These are phyloP conservation scores for Esox niger DNA, from an alignment of 2,113 vertebrate species.

Conservation along the genomic window DNA sequence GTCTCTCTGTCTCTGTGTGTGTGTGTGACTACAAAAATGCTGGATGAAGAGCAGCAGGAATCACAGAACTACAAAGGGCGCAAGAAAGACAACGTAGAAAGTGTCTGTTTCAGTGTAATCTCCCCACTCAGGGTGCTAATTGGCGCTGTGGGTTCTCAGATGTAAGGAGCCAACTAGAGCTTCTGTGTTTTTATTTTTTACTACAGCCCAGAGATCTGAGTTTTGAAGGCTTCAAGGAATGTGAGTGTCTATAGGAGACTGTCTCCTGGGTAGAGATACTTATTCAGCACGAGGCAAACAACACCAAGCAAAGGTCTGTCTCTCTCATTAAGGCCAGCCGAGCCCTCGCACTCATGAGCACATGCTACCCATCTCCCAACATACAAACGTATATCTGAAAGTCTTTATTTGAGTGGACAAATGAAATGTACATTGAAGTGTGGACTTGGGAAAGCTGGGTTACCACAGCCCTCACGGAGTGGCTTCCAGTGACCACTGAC, in stretches of 20 bases:
- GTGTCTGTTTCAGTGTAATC: background rate
- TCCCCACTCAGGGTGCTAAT: slow-evolving; percentile 31
- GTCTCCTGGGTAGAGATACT: slow-evolving; percentile 22
- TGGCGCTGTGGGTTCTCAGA: slow-evolving; percentile 43
- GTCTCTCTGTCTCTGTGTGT: background rate
- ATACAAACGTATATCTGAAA: no score
- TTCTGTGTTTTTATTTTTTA: slow-evolving; percentile 21
- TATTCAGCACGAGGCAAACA: slow-evolving; percentile 46
- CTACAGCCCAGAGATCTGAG: slow-evolving; percentile 17
- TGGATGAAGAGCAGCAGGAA: background rate
- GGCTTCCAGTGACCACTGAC: no score
- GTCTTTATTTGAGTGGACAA: no score
- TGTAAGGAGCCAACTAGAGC: slow-evolving; percentile 15
- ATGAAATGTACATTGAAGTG: no score
- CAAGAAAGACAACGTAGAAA: background rate
- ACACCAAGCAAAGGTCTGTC: slow-evolving; percentile 8
- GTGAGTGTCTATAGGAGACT: slow-evolving; percentile 9
- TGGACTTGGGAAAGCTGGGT: no score
- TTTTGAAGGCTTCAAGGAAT: slow-evolving; percentile 36
- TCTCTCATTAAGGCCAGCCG: background rate
- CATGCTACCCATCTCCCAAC: no score
- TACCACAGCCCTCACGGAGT: no score
- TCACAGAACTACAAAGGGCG: background rate
- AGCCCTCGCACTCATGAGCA: no score
- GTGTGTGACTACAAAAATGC: background rate